Conservation (phyloP, 2,888 invertebrate genomes). For the Drosophila barbarae region DNA sequence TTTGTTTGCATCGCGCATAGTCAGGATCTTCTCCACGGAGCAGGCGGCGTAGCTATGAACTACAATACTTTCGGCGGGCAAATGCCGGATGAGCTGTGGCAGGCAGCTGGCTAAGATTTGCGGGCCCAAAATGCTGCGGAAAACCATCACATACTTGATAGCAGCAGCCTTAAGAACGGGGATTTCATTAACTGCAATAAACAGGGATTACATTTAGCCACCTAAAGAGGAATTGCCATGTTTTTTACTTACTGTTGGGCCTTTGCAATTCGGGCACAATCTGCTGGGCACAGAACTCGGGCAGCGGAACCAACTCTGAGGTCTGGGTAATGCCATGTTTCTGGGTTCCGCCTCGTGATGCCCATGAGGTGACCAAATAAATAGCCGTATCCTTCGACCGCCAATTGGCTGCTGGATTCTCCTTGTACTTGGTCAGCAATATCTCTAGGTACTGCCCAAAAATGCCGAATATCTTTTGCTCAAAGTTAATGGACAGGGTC, state of each 20-base stretch:
- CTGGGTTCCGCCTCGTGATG: conserved; percentile 92
- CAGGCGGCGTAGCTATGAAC: conserved; percentile 97
- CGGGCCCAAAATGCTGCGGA: conserved; percentile 92
- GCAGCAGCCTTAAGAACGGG: conserved; percentile 98
- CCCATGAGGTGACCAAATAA: conserved; percentile 96
- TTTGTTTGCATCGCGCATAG: conserved; percentile 84
- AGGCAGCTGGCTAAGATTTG: conserved; percentile 87
- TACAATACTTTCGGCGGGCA: conserved; percentile 89
- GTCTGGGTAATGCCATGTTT: conserved; percentile 95
- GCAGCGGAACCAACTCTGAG: conserved; percentile 92
- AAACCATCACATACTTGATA: conserved; percentile 97
- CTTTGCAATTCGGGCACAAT: conserved; percentile 92
- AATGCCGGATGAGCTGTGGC: conserved; percentile 88
- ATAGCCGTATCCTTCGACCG: conserved; percentile 97
- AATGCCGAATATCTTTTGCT: conserved; percentile 91
- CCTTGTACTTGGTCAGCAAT: conserved; percentile 85
- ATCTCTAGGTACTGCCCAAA: conserved; percentile 89
- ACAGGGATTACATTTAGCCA: neutral
- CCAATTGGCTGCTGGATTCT: conserved; percentile 90
- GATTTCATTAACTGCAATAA: conserved; percentile 86
- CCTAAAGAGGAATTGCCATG: no score
- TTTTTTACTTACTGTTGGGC: conserved; percentile 82
- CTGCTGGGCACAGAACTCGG: conserved; percentile 92
- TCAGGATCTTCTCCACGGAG: conserved; percentile 92
- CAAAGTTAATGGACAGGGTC: conserved; percentile 92